Evolutionary conservation across 2,888 invertebrate genomes (phyloP), one percentile per base, ranked within the genome.

Genomic region (Phortica magna): DNA sequence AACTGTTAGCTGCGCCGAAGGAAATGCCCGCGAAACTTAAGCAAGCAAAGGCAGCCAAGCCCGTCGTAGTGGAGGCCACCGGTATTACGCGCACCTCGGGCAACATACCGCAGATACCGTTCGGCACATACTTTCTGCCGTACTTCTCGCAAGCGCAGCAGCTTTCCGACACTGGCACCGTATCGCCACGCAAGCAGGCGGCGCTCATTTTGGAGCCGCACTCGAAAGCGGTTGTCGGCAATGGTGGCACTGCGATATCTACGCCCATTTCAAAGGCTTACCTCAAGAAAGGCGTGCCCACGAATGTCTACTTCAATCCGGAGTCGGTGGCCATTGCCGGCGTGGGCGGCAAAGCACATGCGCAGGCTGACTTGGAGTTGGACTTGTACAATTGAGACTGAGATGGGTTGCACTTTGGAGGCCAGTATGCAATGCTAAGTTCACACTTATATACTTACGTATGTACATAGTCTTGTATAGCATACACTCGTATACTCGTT

Each of bases 301-400:
- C 94, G 0, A 94, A 94, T 78, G 94, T 96, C 68, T 91, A 94
- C 22, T 95, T 95, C 87, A 93, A 94, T 79, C 96, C 96, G 2
- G 93, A 93, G 78, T 95, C 95, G 0, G 93, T 95, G 0, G 96
- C 96, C 3, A 93, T 96, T 5, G 95, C 94, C 2, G 96, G 96
- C 7, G 95, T 95, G 48, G 95, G 95, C 5, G 96, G 96, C 9
- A 93, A 95, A 71, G 96, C 96, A 0, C 95, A 95, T 87, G 96
- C 96, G 0, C 94, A 95, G 87, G 95, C 96, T 75, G 95, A 95
- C 89, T 93, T 96, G 78, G 94, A 94, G 84, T 86, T 94, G 78
- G 94, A 94, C 84, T 88, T 90, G 82, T 89, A 89, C 70, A 87
- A 87, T 76, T 88, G 75, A 80, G 76, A 41, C 68, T 19, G 65